phyloP scores from a whole-genome alignment of 2,113 vertebrate genomes.

The Ophiodon elongatus region DNA sequence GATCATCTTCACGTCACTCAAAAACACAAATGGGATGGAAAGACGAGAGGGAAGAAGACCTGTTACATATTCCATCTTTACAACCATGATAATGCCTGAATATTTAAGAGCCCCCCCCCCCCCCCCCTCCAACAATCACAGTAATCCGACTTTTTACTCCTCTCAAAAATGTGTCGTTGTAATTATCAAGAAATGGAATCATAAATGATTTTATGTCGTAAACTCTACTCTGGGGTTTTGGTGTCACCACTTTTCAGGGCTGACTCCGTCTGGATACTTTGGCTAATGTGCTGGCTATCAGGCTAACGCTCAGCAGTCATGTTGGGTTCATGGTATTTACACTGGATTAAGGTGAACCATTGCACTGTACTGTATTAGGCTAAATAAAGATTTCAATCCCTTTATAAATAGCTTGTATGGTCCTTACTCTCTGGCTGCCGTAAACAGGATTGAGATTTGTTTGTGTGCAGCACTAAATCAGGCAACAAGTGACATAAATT shows the following conservation, averaged over 20 bases:
- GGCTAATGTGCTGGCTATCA: conserved; percentile 11
- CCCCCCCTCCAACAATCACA: neutral
- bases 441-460: conserved; percentile 62
- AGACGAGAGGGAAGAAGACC: conserved; percentile 11
- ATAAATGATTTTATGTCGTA: conserved; percentile 43
- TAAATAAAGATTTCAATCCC: conserved; percentile 87
- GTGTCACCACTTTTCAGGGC: conserved; percentile 20
- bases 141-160: conserved; percentile 35
- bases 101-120: conserved; percentile 29
- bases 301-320: conserved; percentile 49
- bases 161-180: conserved; percentile 47
- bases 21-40: neutral
- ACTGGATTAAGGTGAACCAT: conserved; percentile 78
- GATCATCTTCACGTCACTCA: neutral
- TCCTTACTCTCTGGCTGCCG: conserved; percentile 61
- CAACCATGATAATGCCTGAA: neutral
- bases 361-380: conserved; percentile 79
- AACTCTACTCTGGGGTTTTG: conserved; percentile 23
- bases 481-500: conserved; percentile 6
- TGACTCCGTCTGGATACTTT: conserved; percentile 9
- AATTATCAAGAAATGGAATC: conserved; percentile 68
- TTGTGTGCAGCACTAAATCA: conserved; percentile 43
- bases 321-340: conserved; percentile 66
- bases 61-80: conserved; percentile 63
- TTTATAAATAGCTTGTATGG: conserved; percentile 80